A percentile compares a stretch with the other conserved stretches of the same genome.
Conservation (phyloP, 1,140 invertebrate genomes). For the Trichonephila clavata region DNA sequence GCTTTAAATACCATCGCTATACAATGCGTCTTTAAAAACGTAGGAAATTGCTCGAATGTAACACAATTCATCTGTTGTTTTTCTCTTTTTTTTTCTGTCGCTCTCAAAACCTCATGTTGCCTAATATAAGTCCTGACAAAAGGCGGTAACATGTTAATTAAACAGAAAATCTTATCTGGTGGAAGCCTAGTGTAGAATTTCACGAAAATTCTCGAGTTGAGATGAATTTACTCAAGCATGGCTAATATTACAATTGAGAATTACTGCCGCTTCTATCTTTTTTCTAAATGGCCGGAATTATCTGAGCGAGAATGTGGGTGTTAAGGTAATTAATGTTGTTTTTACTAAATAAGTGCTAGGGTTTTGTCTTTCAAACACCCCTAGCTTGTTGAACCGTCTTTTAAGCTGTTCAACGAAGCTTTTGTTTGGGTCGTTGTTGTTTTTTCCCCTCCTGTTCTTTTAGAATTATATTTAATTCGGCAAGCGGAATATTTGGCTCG, state of each 20-base stretch:
- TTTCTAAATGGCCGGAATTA: constrained; percentile 16
- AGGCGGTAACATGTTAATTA: constrained; percentile 53
- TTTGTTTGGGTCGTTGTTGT: not conserved
- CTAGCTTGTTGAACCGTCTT: constrained; percentile 56
- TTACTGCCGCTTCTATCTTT: constrained; percentile 3
- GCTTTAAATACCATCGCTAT: not conserved
- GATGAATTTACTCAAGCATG: constrained; percentile 55
- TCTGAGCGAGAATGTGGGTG: constrained; percentile 15
- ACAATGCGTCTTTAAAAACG: constrained; percentile 40
- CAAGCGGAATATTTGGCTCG: not conserved
- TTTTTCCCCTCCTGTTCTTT: not conserved
- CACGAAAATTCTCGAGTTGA: constrained; percentile 4
- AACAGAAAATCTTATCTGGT: constrained; percentile 50
- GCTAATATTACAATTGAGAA: constrained; percentile 46
- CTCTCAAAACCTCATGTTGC: constrained; percentile 7
- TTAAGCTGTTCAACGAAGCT: constrained; percentile 56
- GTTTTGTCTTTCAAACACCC: constrained; percentile 25
- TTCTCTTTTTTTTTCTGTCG: not conserved
- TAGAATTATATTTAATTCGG: not conserved
- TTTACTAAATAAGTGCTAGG: constrained; percentile 47
- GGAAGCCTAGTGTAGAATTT: constrained; percentile 34
- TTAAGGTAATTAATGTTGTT: constrained; percentile 69
- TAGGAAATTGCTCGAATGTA: constrained; percentile 33
- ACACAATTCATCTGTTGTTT: not conserved
- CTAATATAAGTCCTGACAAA: constrained; percentile 35